Base-by-base conservation (phyloP, 2,888 invertebrate species). In the Smittia aterrima region DNA sequence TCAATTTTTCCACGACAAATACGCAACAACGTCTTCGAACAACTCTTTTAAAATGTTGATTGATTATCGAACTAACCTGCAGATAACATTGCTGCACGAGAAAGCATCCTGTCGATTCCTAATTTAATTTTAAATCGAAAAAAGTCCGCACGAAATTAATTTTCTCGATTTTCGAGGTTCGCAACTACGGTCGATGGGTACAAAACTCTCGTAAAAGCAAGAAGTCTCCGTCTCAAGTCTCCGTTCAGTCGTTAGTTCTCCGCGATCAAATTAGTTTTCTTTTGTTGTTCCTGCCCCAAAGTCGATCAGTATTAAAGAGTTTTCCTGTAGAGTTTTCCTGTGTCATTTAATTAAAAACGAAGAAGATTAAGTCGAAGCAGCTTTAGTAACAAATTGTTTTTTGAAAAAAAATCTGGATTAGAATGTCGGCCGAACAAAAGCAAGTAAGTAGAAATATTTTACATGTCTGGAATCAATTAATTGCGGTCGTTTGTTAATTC, bases 51-150 rank as follows among this genome's bases (percentile, higher is more conserved):
- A 47, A n/a, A 3, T 18, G 11, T 58, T 4, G n/a, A 58, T n/a
- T 3, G 16, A 38, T 22, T 1, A 25, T 53, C 9, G 1, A 16
- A 70, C 54, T 70, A n/a, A 70, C 70, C 70, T 53, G 70, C 53
- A 54, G 70, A 70, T 41, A 70, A 70, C 53, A 70, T 27, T 41
- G 70, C 70, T 41, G 54, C 70, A 24, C 70, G 70, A 11, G 70
- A 70, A 70, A 70, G 70, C 70, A 70, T 70, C 54, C 16, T 70
- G n/a, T 22, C 25, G 25, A 3, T 20, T 9, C 18, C 25, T 22
- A 40, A 40, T 18, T 20, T 20, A n/a, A 27, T 27, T 27, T 70
- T 70, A 41, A n/a, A n/a, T 58, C 58, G 22, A 58, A 58, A 20
- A 16, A 16, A 47, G n/a, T 2, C 9, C 32, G 32, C 32, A 32